Percentiles rank a stretch among this genome's conserved stretches.
Conservation (phyloP, 2,113 vertebrate species). For the Desmodus rotundus region DNA sequence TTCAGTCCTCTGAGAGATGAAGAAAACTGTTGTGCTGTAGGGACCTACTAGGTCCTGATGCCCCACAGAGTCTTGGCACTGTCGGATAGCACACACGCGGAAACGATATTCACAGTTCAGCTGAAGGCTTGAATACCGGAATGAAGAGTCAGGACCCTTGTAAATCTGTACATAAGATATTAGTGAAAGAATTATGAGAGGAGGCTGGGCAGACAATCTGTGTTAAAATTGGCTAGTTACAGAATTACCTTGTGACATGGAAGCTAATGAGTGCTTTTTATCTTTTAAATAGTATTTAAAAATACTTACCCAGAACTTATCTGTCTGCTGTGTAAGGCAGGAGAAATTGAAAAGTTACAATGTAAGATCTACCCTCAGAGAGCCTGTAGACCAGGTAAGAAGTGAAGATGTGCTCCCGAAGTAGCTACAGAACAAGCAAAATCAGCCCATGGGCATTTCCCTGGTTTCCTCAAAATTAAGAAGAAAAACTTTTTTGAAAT, state of each 20-base stretch:
- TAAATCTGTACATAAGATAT: conserved; percentile 83
- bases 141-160: conserved; percentile 88
- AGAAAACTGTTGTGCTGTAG: conserved; percentile 91
- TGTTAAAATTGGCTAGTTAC: not conserved
- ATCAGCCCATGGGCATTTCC: not conserved
- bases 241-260: not conserved
- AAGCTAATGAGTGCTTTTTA: not conserved
- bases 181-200: not conserved
- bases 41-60: conserved; percentile 91
- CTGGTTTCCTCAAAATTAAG: not conserved
- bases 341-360: not conserved
- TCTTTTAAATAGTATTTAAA: conserved; percentile 23
- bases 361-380: not conserved
- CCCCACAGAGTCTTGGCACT: conserved; percentile 88
- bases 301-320: not conserved
- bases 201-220: not conserved
- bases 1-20: conserved; percentile 89
- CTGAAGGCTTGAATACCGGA: conserved; percentile 90
- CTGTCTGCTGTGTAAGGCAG: not conserved
- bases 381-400: not conserved
- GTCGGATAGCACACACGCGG: conserved; percentile 91
- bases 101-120: conserved; percentile 94
- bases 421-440: not conserved
- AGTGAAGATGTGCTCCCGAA: not conserved
- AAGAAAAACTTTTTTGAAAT: not conserved